Conservation (phyloP, 2,888 invertebrate genomes). For the Villa cingulata region DNA sequence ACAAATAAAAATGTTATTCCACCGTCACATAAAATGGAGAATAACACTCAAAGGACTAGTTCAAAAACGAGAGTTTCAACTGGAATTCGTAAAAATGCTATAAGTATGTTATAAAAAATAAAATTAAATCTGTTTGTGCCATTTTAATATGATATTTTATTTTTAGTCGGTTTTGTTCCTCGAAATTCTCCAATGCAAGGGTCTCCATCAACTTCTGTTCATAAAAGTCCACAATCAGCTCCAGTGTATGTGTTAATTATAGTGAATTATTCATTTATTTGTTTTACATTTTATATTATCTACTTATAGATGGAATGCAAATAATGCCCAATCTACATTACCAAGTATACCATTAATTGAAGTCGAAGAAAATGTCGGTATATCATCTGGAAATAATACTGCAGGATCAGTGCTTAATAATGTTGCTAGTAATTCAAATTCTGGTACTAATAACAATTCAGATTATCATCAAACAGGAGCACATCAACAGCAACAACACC, state of each 20-base stretch:
- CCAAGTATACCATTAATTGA: constrained; percentile 67
- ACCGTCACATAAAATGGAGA: constrained; percentile 25
- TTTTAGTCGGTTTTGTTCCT: constrained; percentile 39
- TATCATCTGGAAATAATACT: constrained; percentile 22
- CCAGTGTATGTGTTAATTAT: constrained; percentile 28
- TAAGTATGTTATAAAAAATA: constrained; percentile 22
- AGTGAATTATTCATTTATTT: too few relatives aligned
- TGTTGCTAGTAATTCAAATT: constrained; percentile 17
- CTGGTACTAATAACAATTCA: constrained; percentile 9
- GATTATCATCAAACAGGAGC: constrained; percentile 18
- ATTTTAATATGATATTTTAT: constrained; percentile 4
- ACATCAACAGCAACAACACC: constrained; percentile 19
- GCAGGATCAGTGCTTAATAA: constrained; percentile 14
- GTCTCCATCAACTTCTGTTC: constrained; percentile 37
- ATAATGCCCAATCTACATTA: constrained; percentile 51
- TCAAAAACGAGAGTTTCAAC: constrained; percentile 47
- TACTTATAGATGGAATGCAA: constrained; percentile 49
- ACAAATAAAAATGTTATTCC: constrained; percentile 25
- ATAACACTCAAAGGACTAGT: constrained; percentile 46
- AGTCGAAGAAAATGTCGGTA: constrained; percentile 42
- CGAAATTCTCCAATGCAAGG: constrained; percentile 46
- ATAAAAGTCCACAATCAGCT: constrained; percentile 35
- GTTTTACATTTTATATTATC: too few relatives aligned
- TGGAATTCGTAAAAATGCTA: constrained; percentile 39
- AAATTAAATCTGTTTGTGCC: not conserved